Conservation (phyloP, 2,797 vertebrate species). For the Micropoecilia bifurca region DNA sequence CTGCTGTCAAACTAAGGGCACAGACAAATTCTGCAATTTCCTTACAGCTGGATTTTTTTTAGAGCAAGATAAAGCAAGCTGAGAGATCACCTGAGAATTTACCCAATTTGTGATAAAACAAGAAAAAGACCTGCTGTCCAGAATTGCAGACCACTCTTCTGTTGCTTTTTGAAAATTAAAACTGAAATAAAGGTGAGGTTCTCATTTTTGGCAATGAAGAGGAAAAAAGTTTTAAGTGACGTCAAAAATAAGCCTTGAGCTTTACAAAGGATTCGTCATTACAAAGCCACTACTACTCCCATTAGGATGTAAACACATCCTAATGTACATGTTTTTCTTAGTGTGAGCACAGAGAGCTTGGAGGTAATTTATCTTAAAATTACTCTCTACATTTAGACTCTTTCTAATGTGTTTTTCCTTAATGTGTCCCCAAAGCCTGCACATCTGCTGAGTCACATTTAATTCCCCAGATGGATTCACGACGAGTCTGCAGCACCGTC, state of each 20-base stretch:
- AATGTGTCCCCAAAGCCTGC: conserved; percentile 54
- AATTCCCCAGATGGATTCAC: conserved; percentile 47
- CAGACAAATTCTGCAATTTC: conserved; percentile 9
- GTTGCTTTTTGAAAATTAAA: neutral
- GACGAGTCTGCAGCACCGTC: conserved; percentile 50
- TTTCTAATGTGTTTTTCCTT: conserved; percentile 29
- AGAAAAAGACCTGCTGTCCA: neutral
- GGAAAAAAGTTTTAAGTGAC: neutral
- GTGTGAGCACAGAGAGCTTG: neutral
- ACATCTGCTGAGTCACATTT: conserved; percentile 60
- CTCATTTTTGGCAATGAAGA: neutral
- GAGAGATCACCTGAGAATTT: neutral
- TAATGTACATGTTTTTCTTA: neutral
- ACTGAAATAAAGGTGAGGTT: neutral
- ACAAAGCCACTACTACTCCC: neutral
- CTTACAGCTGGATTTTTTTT: conserved; percentile 5
- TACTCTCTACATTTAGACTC: neutral
- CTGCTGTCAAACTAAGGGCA: conserved; percentile 21
- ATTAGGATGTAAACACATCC: too few species aligned
- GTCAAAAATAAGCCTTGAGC: neutral
- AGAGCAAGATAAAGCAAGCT: neutral
- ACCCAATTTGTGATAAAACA: neutral
- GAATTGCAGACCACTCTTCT: neutral
- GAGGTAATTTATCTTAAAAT: conserved; percentile 1
- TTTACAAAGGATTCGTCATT: neutral